These are phyloP conservation scores for Epinephelus lanceolatus DNA, from an alignment of 2,113 vertebrate species.

Conservation along the genomic window DNA sequence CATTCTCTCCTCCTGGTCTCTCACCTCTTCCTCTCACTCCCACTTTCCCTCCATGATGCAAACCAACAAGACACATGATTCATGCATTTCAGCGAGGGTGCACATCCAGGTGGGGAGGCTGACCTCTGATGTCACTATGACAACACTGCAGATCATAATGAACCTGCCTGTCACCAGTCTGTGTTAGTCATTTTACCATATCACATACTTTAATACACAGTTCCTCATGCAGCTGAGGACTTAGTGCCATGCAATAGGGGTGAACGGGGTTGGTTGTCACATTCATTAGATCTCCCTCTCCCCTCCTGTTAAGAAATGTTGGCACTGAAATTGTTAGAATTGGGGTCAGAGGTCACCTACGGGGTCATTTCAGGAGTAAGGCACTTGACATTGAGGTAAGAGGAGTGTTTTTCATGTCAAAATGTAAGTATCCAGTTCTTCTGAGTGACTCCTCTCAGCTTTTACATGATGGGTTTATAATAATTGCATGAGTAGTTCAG, in stretches of 20 bases:
- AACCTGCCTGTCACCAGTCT: constrained; percentile 21
- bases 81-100: constrained; percentile 29
- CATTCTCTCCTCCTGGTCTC: constrained; percentile 4
- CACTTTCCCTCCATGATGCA: constrained; percentile 22
- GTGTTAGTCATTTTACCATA: constrained; percentile 38
- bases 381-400: too few relatives aligned
- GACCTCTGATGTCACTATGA: constrained; percentile 57
- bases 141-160: constrained; percentile 1
- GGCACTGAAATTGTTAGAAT: too few relatives aligned
- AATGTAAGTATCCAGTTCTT: too few relatives aligned
- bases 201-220: neutral
- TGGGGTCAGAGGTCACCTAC: too few relatives aligned
- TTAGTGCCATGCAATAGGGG: neutral
- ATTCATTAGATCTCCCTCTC: too few relatives aligned
- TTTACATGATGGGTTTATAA: too few relatives aligned
- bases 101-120: constrained; percentile 24
- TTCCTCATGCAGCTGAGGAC: constrained; percentile 15
- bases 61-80: constrained; percentile 53
- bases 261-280: too few relatives aligned
- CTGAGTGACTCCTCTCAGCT: too few relatives aligned
- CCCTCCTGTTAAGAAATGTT: too few relatives aligned
- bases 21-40: constrained; percentile 25
- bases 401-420: too few relatives aligned
- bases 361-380: too few relatives aligned
- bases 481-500: too few relatives aligned